Base-by-base conservation (phyloP, 2,797 vertebrate species). In the Lithobates pipiens region DNA sequence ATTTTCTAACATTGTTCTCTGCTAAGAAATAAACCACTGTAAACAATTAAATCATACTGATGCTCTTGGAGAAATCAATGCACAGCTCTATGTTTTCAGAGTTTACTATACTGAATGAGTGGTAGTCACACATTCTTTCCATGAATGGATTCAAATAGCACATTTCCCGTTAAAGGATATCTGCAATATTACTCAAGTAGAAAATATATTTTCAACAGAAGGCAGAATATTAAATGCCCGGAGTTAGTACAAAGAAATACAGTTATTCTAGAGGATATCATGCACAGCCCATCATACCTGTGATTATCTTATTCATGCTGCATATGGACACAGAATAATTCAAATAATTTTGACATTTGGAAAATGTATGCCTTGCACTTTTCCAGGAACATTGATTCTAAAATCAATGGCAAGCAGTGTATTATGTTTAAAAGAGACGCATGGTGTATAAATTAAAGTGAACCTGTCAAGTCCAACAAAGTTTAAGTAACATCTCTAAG, bases 171-270 rank as follows among this genome's bases (percentile, higher is more conserved):
- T 71, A 79, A 80, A 76, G 84, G 77, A 85, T 85, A 85, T 85
- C 84, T 85, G 84, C 71, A 75, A 80, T 85, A 76, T 80, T 85
- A 85, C 77, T 85, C 84, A 85, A 76, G 77, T 18, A 72, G 82
- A 74, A 76, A 80, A 73, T 80, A 74, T 68, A 85, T 80, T 67
- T 85, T 80, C 63, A 85, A 57, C 84, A 85, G 42, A 76, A 76
- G 61, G 63, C 77, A 85, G 11, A 67, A 70, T 79, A 68, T 85
- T 67, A 75, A 68, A 44, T 18, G 27, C 23, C 71, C 80, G 61
- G 70, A 50, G 76, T 74, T 36, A 74, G 50, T 34, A 82, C 18
- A 74, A 57, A 67, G 70, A 67, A 75, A 68, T 42, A 46, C 61
- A 67, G 23, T 27, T 76, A 67, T 82, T 23, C 32, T 65, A 50